Percentiles rank a stretch among this genome's conserved stretches.
Evolutionary conservation across 2,888 invertebrate genomes (phyloP).

Genomic region (Adelphocoris suturalis): DNA sequence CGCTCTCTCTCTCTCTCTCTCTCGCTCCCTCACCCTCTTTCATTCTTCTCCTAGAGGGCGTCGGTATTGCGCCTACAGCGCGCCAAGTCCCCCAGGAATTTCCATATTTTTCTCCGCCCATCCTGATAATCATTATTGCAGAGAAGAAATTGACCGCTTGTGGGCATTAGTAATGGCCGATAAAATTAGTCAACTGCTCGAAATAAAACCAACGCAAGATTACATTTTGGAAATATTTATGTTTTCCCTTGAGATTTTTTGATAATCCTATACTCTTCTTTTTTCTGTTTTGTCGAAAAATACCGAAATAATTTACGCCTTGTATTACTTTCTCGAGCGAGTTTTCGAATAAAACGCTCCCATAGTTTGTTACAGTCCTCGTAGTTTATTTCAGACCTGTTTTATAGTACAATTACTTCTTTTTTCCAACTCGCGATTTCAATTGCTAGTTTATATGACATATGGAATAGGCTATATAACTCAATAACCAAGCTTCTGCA

Average conservation of each 20-base stretch:
- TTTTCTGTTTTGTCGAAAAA: neutral
- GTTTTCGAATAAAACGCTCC: too few species aligned
- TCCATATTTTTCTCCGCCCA: conserved; percentile 32
- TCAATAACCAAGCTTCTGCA: too few species aligned
- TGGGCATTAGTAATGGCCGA: neutral
- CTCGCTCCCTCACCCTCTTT: neutral
- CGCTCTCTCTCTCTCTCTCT: neutral
- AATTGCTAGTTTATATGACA: too few species aligned
- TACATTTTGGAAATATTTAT: neutral
- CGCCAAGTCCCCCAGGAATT: neutral
- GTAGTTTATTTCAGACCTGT: too few species aligned
- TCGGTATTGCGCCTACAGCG: conserved; percentile 16
- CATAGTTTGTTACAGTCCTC: too few species aligned
- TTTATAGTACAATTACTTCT: too few species aligned
- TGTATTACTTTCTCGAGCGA: too few species aligned
- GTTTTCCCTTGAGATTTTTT: neutral
- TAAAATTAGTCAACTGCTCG: conserved; percentile 40
- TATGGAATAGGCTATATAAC: too few species aligned
- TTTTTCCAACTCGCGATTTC: too few species aligned
- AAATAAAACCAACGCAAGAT: conserved; percentile 12
- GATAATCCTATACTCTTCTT: neutral
- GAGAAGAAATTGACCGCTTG: conserved; percentile 22
- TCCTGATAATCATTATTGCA: conserved; percentile 18
- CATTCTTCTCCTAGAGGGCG: neutral
- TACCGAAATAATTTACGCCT: too few species aligned